Evolutionary conservation across 1,140 invertebrate species (phyloP).

Genomic region (Eriosoma lanigerum): DNA sequence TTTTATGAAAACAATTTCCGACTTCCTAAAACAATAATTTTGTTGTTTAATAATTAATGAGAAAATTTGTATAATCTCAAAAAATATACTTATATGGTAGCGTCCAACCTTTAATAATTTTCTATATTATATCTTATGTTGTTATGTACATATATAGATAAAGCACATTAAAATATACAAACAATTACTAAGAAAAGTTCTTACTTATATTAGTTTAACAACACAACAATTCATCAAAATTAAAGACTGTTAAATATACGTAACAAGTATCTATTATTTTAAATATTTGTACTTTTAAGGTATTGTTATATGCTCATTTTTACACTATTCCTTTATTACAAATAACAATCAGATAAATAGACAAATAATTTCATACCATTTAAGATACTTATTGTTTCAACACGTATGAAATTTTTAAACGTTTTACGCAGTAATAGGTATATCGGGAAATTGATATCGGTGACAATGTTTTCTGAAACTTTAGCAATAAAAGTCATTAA

Average conservation of each 20-base stretch:
- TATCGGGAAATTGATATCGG: no score
- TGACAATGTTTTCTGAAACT: no score
- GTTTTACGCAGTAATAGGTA: not conserved
- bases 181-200: not conserved
- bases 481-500: no score
- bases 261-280: not conserved
- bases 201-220: no score
- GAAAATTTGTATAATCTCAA: no score
- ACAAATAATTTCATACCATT: conserved; percentile 9
- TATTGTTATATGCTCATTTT: conserved; percentile 5
- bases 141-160: not conserved
- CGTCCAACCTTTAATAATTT: no score
- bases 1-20: no score
- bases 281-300: not conserved
- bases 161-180: not conserved
- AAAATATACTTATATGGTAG: no score
- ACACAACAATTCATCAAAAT: not conserved
- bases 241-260: not conserved
- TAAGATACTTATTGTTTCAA: conserved; percentile 11
- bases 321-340: not conserved
- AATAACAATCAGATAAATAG: not conserved
- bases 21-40: no score
- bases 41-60: no score
- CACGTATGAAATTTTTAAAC: not conserved
- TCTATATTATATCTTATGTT: no score